Base-by-base conservation (phyloP, 2,888 invertebrate species). In the Phymatocera aterrima region DNA sequence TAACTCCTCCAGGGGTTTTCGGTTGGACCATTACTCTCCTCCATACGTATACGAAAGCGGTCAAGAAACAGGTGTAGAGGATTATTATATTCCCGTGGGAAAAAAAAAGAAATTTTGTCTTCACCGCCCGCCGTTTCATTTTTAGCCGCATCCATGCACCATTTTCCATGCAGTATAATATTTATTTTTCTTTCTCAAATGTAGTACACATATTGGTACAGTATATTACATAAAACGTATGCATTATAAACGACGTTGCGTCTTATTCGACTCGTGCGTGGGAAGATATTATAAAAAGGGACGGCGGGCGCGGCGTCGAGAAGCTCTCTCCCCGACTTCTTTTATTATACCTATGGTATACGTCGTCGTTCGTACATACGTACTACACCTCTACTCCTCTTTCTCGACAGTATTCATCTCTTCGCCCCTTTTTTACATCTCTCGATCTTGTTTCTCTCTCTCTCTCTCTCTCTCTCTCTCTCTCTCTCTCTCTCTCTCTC, bases 401-500 rank as follows among this genome's bases (percentile, higher is more conserved):
- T 34, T 34, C 1, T 31, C 40, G 34, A 37, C 51, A 5, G 6
- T 6, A 40, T 51, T 40, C 61, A 15, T 80, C 48, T 54, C 21
- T 54, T 51, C 51, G 21, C 51, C 24, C 51, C n/a, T n/a, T 21
- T 51, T 43, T 51, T 60, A 24, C 60, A 51, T 51, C 37, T 64
- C 54, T 37, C 65, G 24, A 77, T 40, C 5, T 34, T 54, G 37
- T 51, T 80, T 46, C 57, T 80, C 40, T 31, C 37, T 80, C 60
- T 51, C 57, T 51, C 46, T 72, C 51, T 3, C 28, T 18, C 43
- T 60, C 5, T 24, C 10, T 34, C 28, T 77, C n/a, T 34, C 6
- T 54, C 40, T 31, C 18, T 15, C 40, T 8, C 15, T 21, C 18
- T 57, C 60, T 48, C 68, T 37, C n/a, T 12, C 12, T 34, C 24